Percentiles rank a stretch among this genome's conserved stretches.
phyloP scores from a whole-genome alignment of 1,140 invertebrate species.

The Prorops nasuta region DNA sequence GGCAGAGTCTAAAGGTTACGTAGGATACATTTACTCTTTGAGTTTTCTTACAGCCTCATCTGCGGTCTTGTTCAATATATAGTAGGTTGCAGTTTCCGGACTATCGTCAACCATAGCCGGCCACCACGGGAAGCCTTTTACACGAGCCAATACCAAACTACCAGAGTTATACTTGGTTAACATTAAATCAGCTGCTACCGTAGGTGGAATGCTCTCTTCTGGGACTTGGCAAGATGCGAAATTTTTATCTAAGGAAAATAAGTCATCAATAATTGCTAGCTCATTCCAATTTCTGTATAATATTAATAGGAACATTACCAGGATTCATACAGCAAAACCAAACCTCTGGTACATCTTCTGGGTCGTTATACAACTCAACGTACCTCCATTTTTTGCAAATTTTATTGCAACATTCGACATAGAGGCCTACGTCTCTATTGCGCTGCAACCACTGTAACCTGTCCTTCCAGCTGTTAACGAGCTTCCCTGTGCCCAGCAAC shows the following conservation, averaged over 20 bases:
- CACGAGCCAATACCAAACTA: constrained; percentile 65
- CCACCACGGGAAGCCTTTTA: constrained; percentile 69
- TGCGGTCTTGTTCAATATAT: constrained; percentile 56
- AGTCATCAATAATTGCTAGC: no score
- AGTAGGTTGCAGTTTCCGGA: constrained; percentile 64
- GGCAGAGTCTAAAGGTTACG: no score
- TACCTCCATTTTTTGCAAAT: constrained; percentile 63
- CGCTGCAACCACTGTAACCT: constrained; percentile 52
- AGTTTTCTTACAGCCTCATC: constrained; percentile 54
- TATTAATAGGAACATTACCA: constrained; percentile 44
- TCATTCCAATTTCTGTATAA: no score
- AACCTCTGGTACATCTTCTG: constrained; percentile 58
- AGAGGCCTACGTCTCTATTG: constrained; percentile 57
- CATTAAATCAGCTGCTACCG: constrained; percentile 58
- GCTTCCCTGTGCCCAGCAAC: no score
- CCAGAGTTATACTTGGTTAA: constrained; percentile 61
- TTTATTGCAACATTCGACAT: constrained; percentile 60
- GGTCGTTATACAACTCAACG: constrained; percentile 58
- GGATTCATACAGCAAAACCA: constrained; percentile 67
- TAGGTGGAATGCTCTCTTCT: constrained; percentile 20
- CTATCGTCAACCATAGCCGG: constrained; percentile 72
- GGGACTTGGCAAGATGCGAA: constrained; percentile 57
- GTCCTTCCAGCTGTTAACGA: constrained; percentile 9
- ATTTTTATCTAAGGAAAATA: constrained; percentile 46
- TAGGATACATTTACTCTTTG: no score